Evolutionary conservation across 2,113 vertebrate genomes (phyloP).

Genomic region (Paracanthobrama guichenoti): DNA sequence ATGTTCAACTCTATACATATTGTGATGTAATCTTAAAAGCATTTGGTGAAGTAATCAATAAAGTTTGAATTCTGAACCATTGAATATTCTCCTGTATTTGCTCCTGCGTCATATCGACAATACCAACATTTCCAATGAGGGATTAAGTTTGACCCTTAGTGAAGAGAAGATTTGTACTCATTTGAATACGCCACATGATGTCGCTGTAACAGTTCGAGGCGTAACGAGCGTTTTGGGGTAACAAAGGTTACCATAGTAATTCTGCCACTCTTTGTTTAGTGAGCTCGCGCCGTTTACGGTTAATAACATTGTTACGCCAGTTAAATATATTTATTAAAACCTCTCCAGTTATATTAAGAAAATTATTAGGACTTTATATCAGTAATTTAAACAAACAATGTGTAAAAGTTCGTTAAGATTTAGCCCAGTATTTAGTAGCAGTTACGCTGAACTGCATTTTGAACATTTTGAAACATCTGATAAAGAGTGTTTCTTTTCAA

Average conservation of each 20-base stretch:
- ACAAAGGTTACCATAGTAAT: constrained; percentile 78
- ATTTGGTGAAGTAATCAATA: constrained; percentile 77
- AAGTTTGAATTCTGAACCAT: constrained; percentile 72
- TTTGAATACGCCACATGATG: constrained; percentile 9
- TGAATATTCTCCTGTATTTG: constrained; percentile 16
- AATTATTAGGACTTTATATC: background rate
- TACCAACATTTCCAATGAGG: background rate
- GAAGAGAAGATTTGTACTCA: background rate
- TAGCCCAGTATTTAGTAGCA: background rate
- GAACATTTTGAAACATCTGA: background rate
- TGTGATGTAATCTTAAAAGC: constrained; percentile 75
- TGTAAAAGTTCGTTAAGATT: background rate
- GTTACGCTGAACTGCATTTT: background rate
- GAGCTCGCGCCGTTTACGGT: background rate
- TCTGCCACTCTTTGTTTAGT: constrained; percentile 65
- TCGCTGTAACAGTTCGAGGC: background rate
- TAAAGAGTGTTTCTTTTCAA: background rate
- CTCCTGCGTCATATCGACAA: no score
- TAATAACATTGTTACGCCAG: background rate
- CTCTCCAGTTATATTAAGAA: background rate
- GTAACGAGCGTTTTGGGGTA: constrained; percentile 56
- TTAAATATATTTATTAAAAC: background rate
- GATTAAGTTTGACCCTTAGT: background rate
- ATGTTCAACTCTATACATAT: constrained; percentile 69
- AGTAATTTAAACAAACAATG: background rate